Evolutionary conservation across 2,888 invertebrate species (phyloP), one percentile per base, ranked within the genome.

Genomic region (Nymphalis polychloros): DNA sequence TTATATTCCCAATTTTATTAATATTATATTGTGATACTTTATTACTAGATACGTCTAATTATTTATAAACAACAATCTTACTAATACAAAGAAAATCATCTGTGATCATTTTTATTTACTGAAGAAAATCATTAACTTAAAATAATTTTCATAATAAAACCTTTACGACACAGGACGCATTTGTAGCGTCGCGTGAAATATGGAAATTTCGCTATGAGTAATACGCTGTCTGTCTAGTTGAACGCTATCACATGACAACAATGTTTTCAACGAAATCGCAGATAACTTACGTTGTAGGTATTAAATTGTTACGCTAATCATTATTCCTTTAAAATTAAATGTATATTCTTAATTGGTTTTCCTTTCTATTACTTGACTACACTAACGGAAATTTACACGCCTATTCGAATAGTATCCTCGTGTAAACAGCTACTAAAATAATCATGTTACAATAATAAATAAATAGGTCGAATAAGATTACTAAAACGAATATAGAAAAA

Each of bases 161-260:
- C 75, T 72, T 59, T 74, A 75, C 76, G 76, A 76, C 81, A 76
- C n/a, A n/a, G 75, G 74, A 75, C 72, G 75, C 72, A 72, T 71
- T 73, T 76, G 74, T 74, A 73, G 69, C 72, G 74, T 78, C 78
- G 76, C 76, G 71, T 77, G 80, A 78, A 75, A 78, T 74, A 73
- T 74, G 77, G 78, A 78, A 80, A 79, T 81, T 80, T 75, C 75
- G 77, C 76, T 78, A 78, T 82, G 80, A 84, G 85, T 83, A 83
- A 84, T 83, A 62, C 62, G 62, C 85, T 82, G 81, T 78, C 76
- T 78, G 75, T 73, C 76, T 73, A 76, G 74, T 76, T 79, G 79
- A 81, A 84, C 83, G 80, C 78, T 80, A 81, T 82, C 82, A 83
- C 63, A 79, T 79, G 83, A 85, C 85, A 84, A 84, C 78, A 55